Evolutionary conservation across 2,113 vertebrate genomes (phyloP).

Genomic region (Boleophthalmus pectinirostris): DNA sequence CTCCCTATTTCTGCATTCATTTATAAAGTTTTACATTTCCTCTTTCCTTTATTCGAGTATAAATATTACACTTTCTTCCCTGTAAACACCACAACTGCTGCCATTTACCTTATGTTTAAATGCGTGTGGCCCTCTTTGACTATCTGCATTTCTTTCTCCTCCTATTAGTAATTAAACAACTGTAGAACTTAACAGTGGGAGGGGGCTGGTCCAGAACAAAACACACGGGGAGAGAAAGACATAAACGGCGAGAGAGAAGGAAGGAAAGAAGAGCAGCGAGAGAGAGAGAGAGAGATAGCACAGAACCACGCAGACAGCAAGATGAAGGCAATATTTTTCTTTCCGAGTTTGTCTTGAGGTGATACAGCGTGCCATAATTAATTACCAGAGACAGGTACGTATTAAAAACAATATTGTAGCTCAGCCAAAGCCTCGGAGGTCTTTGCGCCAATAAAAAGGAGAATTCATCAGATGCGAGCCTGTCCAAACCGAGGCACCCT

Average conservation of each 20-base stretch:
- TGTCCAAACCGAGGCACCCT: conserved; percentile 49
- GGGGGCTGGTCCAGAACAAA: conserved; percentile 73
- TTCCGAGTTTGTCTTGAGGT: conserved; percentile 82
- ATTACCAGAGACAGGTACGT: conserved; percentile 91
- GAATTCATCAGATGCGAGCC: conserved; percentile 65
- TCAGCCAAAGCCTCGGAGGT: conserved; percentile 66
- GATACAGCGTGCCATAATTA: conserved; percentile 88
- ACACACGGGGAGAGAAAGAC: conserved; percentile 55
- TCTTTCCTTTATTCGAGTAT: no score
- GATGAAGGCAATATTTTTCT: conserved; percentile 50
- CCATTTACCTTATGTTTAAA: not conserved
- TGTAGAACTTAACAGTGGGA: not conserved
- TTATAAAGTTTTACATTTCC: no score
- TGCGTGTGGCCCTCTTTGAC: not conserved
- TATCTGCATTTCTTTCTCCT: conserved; percentile 77
- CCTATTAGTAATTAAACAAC: conserved; percentile 73
- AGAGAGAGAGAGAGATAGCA: conserved; percentile 15
- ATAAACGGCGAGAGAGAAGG: not conserved
- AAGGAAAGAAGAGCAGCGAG: conserved; percentile 15
- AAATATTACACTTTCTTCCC: no score
- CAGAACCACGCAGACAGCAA: conserved; percentile 18
- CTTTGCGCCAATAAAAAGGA: conserved; percentile 66
- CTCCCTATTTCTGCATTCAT: no score
- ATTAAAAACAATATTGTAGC: conserved; percentile 77
- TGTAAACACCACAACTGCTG: not conserved